Percentiles rank a stretch among this genome's conserved stretches.
phyloP scores from a whole-genome alignment of 2,797 vertebrate genomes.

The Channa striata region DNA sequence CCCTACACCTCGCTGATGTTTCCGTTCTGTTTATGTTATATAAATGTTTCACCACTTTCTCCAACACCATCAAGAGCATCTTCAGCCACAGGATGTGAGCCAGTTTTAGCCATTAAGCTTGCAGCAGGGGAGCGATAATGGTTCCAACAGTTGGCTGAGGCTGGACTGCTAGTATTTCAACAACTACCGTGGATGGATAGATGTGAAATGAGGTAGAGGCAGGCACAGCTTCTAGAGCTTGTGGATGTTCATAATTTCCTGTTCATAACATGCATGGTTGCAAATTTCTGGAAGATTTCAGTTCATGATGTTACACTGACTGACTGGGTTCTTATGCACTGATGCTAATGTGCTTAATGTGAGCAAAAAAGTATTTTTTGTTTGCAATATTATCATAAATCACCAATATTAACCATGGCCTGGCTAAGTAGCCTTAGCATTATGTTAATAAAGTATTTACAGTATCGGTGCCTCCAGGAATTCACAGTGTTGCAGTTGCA shows the following conservation, averaged over 20 bases:
- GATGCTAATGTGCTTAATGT: neutral
- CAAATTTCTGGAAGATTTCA: neutral
- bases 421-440: neutral
- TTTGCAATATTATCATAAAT: neutral
- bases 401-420: neutral
- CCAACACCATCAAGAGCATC: neutral
- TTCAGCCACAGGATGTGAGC: neutral
- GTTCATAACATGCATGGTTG: neutral
- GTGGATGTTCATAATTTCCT: neutral
- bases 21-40: neutral
- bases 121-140: neutral
- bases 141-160: neutral
- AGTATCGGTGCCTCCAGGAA: too few relatives aligned
- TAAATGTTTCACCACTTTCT: neutral
- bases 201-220: neutral
- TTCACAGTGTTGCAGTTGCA: too few relatives aligned
- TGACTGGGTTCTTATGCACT: neutral
- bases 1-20: too few relatives aligned
- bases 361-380: neutral
- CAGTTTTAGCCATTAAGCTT: neutral
- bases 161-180: neutral
- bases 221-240: neutral
- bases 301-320: neutral
- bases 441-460: too few relatives aligned
- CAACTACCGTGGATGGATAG: neutral